Base-by-base conservation (phyloP, 2,797 vertebrate genomes). In the Sebastes minor region DNA sequence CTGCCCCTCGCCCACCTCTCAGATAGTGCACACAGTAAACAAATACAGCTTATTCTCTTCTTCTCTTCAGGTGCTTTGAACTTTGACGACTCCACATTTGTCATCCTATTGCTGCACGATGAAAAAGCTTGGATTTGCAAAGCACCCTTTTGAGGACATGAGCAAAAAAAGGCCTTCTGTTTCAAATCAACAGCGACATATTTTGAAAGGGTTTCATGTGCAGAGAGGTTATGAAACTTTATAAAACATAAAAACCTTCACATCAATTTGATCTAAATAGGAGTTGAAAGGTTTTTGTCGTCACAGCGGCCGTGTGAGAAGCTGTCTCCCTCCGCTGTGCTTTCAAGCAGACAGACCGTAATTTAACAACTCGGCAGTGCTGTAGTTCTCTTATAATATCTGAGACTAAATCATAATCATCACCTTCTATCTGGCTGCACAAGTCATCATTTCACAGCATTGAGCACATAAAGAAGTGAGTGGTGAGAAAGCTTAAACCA, bases 11-110 rank as follows among this genome's bases (percentile, higher is more conserved):
- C 22, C 74, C 70, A 67, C 13, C 65, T 78, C 68, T 80, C n/a
- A 84, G 25, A 83, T 74, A 23, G 74, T 77, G 82, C 82, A 87
- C 78, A 81, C 70, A 80, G 68, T 81, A 67, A 80, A 80, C 77
- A 73, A 79, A 61, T 30, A 10, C 69, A 82, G 61, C 16, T 32
- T 55, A 11, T 74, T 76, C 38, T 78, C 38, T 16, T 79, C n/a
- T 63, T 81, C 23, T 78, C 78, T 59, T 75, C 71, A 71, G 64
- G 12, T 76, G 38, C 70, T 87, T 73, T 83, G 62, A 81, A 73
- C 49, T 52, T 13, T 28, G 6, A 67, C 55, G 33, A 73, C 55
- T 66, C 22, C 35, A 35, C 67, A 76, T 87, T 73, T 84, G 52
- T 82, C 30, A 33, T 70, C 57, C 66, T 86, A 65, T 87, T 71